These are phyloP conservation scores for Pachydiplax longipennis DNA, from an alignment of 2,888 invertebrate species.

Conservation along the genomic window DNA sequence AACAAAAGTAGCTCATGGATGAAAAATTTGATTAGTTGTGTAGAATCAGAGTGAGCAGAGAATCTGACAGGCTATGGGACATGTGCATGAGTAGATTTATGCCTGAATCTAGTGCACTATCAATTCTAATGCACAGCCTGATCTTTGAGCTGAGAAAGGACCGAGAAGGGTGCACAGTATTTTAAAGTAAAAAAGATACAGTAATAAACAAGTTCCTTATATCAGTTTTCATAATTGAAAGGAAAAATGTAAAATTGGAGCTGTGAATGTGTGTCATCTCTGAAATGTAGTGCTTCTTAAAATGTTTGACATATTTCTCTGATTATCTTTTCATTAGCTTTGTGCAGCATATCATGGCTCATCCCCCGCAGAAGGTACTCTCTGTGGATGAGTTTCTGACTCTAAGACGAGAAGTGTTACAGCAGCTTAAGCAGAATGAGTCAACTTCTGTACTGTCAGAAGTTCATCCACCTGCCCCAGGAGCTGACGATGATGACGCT, in stretches of 20 bases:
- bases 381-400: conserved; percentile 82
- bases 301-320: neutral
- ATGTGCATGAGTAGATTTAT: no score
- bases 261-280: neutral
- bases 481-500: conserved; percentile 53
- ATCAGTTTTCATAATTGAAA: neutral
- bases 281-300: neutral
- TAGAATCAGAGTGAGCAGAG: no score
- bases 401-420: conserved; percentile 78
- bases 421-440: conserved; percentile 61
- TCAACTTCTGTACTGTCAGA: neutral
- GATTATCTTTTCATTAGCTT: conserved; percentile 66
- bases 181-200: no score
- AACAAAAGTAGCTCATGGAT: no score
- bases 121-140: no score
- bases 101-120: no score
- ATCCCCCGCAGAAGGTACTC: conserved; percentile 83
- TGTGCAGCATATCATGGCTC: conserved; percentile 86
- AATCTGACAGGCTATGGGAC: no score
- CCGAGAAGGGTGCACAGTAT: no score
- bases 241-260: neutral
- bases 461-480: conserved; percentile 51
- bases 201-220: no score
- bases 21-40: no score
- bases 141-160: no score